Base-by-base conservation (phyloP, 2,113 vertebrate species). In the Octodon degus region DNA sequence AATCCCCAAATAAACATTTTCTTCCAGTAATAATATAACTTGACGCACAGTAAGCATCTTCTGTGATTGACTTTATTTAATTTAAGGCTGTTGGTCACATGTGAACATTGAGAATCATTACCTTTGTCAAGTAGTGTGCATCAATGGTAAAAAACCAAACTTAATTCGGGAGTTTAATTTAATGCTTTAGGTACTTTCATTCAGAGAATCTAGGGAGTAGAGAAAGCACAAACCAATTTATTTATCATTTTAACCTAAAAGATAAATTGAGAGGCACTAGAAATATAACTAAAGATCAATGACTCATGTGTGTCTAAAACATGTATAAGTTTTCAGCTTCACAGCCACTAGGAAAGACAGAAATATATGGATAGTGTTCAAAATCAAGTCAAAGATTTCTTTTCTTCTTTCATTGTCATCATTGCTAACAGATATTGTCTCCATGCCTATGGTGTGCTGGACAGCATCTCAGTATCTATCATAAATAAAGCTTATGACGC, bases 1-100 rank as follows among this genome's bases (percentile, higher is more conserved):
- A 95, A 94, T 91, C 19, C 74, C 14, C 16, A 94, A 92, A 50
- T 81, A 43, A 91, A 86, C 40, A 53, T 94, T 97, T 97, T 83
- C 34, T 70, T 40, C 32, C 40, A 86, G 50, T 82, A 86, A 62
- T 79, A n/a, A 7, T 53, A 19, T 62, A 90, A 70, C 20, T 72
- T 40, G 53, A 22, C 4, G 74, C 50, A 47, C 0, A 92, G 32
- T 94, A 65, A 50, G n/a, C 62, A 82, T 50, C 40, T 53, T 84
- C 53, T n/a, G 0, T 93, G 74, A 93, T 80, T 76, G 60, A 22
- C 74, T 86, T 94, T 79, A 91, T 55, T 93, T 93, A 86, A 94
- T 76, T 6, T n/a, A 93, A 93, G 10, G 7, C 8, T 89, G 1
- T 30, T 92, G 81, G 53, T 94, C 81, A 86, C 19, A 63, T 91